Percentiles rank a stretch among this genome's conserved stretches.
phyloP scores from a whole-genome alignment of 2,888 invertebrate species.

The Galerucella nymphaeae region DNA sequence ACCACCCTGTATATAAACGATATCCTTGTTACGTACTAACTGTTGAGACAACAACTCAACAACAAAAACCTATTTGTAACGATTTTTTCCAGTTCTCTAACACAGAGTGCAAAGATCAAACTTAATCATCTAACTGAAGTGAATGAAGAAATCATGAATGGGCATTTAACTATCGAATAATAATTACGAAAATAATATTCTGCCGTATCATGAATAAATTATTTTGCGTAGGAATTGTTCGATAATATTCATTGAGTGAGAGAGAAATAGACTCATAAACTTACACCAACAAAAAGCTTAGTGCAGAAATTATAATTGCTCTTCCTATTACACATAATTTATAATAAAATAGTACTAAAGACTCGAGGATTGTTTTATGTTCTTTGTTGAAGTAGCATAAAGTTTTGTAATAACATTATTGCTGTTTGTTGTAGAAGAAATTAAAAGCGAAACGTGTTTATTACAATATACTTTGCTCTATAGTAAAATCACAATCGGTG shows the following conservation, averaged over 20 bases:
- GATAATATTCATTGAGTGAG: constrained; percentile 1
- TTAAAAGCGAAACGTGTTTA: neutral
- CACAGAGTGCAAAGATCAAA: constrained; percentile 3
- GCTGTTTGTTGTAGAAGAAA: neutral
- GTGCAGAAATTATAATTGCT: neutral
- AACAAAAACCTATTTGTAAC: neutral
- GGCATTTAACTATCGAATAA: constrained; percentile 9
- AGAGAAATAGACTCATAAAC: neutral
- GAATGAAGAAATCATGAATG: constrained; percentile 16
- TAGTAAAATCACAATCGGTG: too few relatives aligned
- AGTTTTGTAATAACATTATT: neutral
- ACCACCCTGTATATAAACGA: too few relatives aligned
- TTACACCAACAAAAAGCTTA: neutral
- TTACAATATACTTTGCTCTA: neutral
- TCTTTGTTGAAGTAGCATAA: neutral
- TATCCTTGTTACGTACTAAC: too few relatives aligned
- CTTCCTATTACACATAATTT: constrained; percentile 1
- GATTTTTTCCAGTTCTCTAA: neutral
- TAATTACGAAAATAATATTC: constrained; percentile 3
- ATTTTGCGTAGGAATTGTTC: neutral
- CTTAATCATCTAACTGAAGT: neutral
- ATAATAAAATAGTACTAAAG: neutral
- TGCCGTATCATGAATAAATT: constrained; percentile 9
- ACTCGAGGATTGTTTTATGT: neutral
- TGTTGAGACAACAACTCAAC: too few relatives aligned